phyloP scores from a whole-genome alignment of 2,113 vertebrate species.

The Python bivittatus region DNA sequence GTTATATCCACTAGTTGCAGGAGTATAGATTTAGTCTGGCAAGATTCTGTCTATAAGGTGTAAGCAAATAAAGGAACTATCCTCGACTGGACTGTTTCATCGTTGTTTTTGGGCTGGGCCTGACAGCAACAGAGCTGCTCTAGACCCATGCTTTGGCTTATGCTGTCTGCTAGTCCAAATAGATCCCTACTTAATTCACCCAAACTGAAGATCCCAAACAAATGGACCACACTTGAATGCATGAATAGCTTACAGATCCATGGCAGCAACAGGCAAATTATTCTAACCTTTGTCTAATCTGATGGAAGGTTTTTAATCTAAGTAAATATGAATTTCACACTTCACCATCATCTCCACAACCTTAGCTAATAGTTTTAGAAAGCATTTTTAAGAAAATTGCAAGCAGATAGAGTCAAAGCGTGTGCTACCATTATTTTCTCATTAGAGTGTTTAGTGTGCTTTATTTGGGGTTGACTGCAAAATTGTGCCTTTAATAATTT shows the following conservation, averaged over 20 bases:
- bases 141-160: not conserved
- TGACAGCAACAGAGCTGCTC: no score
- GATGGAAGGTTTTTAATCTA: not conserved
- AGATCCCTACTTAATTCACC: conserved; percentile 2
- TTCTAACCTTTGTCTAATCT: not conserved
- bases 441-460: not conserved
- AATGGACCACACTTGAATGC: not conserved
- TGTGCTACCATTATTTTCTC: not conserved
- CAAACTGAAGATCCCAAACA: not conserved
- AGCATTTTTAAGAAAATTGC: not conserved
- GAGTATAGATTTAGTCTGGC: no score
- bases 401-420: not conserved
- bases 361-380: not conserved
- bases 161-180: accelerated
- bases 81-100: no score
- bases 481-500: conserved; percentile 13
- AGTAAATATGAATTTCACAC: not conserved
- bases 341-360: not conserved
- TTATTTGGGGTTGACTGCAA: not conserved
- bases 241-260: not conserved
- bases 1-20: no score
- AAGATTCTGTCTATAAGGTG: no score
- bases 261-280: not conserved
- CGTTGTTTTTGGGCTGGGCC: no score
- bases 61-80: no score